Evolutionary conservation across 92 coral and sea anemone genomes (phyloP), one percentile per base, ranked within the genome.

Genomic region (Zoanthus gigantus): DNA sequence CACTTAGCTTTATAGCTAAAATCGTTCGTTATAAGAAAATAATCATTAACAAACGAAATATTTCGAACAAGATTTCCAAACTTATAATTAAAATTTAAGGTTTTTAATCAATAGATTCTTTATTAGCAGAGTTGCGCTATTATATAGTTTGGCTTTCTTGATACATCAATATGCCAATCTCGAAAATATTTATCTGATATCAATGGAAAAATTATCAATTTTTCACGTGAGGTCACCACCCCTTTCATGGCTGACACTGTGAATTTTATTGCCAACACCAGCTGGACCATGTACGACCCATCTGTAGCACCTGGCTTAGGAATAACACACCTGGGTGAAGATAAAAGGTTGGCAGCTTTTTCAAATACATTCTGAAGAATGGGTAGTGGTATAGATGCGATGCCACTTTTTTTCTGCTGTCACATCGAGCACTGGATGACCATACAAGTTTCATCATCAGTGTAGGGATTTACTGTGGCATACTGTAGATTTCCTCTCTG

Each of bases 171-270:
- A 23, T 23, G 23, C 23, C 23, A 23, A 23, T 23, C 23, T 23
- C 23, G 23, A 23, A 23, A 23, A 23, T 23, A 23, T 23, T 23
- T 23, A 23, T 23, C 23, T 23, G 23, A 23, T 23, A 23, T 23
- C 23, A 23, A 23, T 23, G 23, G 23, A 23, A 23, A 23, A 23
- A 23, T 23, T 23, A 23, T 23, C 23, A 23, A 23, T 23, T 23
- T 23, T 23, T 23, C 94, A 88, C 11, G 31, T 46, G 18, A 84
- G 37, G 7, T 90, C 69, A n/a, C 88, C 90, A 83, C 92, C 92
- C 79, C 85, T 88, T 12, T 92, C 90, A 17, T 87, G 88, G 12
- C 74, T 88, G 15, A 92, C 94, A 71, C 13, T 48, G 83, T 88
- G 92, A 1, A 88, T 42, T 37, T 88, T 88, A 65, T 92, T 88